Percentiles rank a stretch among this genome's conserved stretches.
These are phyloP conservation scores for Antigone vipio DNA, from an alignment of 2,113 vertebrate genomes.

Conservation along the genomic window DNA sequence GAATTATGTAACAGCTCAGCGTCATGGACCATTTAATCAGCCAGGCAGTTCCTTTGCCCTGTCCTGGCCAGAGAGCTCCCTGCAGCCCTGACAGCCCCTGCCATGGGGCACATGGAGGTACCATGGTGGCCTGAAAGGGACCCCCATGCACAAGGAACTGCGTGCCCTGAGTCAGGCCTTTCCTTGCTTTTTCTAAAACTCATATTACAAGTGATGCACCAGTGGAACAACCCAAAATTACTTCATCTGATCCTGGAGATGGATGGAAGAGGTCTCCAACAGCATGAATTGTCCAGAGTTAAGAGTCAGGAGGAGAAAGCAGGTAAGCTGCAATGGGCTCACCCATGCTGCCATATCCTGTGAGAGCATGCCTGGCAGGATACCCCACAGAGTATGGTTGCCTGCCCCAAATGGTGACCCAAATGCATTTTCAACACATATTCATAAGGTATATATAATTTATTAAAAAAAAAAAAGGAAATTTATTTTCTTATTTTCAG, in stretches of 20 bases:
- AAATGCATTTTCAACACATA: neutral
- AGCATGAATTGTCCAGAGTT: neutral
- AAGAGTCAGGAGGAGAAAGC: neutral
- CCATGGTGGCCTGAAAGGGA: neutral
- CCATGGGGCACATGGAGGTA: rapidly evolving
- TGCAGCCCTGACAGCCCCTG: neutral
- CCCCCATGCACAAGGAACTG: neutral
- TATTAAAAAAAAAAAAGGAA: neutral
- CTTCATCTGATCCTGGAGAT: neutral
- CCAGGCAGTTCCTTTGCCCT: neutral
- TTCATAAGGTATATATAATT: neutral
- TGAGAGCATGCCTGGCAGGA: neutral
- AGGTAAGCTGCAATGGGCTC: neutral
- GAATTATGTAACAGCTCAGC: neutral
- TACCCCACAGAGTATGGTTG: neutral
- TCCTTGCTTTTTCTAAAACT: neutral
- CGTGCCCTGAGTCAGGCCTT: rapidly evolving
- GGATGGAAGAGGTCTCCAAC: neutral
- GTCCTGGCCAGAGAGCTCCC: neutral
- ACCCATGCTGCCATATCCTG: neutral
- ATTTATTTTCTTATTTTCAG: neutral
- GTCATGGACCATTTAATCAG: neutral
- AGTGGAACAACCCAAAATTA: neutral
- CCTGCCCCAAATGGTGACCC: neutral
- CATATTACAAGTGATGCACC: neutral